Evolutionary conservation across 1,140 invertebrate genomes (phyloP).

Genomic region (Penaeus indicus): DNA sequence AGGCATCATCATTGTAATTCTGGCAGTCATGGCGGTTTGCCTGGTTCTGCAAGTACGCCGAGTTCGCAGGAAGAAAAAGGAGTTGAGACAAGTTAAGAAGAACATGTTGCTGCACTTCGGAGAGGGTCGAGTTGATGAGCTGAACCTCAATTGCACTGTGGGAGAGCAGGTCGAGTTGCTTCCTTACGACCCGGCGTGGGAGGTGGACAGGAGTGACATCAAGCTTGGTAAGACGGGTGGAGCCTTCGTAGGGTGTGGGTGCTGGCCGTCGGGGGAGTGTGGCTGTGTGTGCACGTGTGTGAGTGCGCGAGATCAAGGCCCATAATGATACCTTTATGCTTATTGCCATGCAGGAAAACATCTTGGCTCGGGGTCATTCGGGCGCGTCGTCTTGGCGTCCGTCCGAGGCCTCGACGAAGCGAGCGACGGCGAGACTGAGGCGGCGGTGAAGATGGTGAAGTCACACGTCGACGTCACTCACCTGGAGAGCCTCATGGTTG

Average conservation of each 20-base stretch:
- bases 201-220: constrained; percentile 34
- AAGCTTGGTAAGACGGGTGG: constrained; percentile 21
- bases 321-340: too few relatives aligned
- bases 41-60: too few relatives aligned
- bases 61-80: too few relatives aligned
- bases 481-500: constrained; percentile 75
- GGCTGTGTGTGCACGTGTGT: too few relatives aligned
- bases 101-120: constrained; percentile 76
- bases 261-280: too few relatives aligned
- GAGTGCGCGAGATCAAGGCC: too few relatives aligned
- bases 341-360: constrained; percentile 77
- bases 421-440: constrained; percentile 75
- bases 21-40: too few relatives aligned
- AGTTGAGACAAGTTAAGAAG: background rate
- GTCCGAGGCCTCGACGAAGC: constrained; percentile 68
- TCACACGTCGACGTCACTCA: constrained; percentile 80
- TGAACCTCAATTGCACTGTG: constrained; percentile 89
- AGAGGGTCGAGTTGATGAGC: constrained; percentile 81
- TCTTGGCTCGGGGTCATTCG: constrained; percentile 92
- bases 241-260: too few relatives aligned
- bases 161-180: constrained; percentile 92
- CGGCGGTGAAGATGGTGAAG: constrained; percentile 90
- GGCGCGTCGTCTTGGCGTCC: constrained; percentile 89
- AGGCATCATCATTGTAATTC: too few relatives aligned
- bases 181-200: constrained; percentile 81